These are phyloP conservation scores for Cheilosia pagana DNA, from an alignment of 2,888 invertebrate species.

Conservation along the genomic window DNA sequence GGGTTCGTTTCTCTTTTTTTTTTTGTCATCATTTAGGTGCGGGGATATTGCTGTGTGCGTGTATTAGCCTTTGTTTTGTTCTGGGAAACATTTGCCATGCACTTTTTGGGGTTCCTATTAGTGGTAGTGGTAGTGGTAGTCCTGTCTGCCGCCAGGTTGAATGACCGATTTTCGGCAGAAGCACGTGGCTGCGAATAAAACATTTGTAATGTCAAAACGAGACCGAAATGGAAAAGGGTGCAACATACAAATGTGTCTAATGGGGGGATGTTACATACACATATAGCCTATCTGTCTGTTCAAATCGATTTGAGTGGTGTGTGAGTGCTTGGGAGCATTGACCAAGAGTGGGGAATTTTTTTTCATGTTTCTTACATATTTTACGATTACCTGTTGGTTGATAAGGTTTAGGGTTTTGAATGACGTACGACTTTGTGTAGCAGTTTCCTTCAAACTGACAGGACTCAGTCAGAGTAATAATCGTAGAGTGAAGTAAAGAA, in stretches of 20 bases:
- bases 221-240: slow-evolving; percentile 16
- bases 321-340: slow-evolving; percentile 16
- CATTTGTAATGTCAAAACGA: slow-evolving; percentile 47
- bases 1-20: neutral
- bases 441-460: too few relatives aligned
- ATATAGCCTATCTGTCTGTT: neutral
- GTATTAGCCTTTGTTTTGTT: slow-evolving; percentile 54
- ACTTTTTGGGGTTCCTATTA: slow-evolving; percentile 69
- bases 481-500: too few relatives aligned
- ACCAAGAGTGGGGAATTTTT: neutral
- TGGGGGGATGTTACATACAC: neutral
- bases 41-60: slow-evolving; percentile 16
- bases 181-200: slow-evolving; percentile 63
- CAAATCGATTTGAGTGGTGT: neutral
- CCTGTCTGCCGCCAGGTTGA: slow-evolving; percentile 61
- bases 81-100: slow-evolving; percentile 48
- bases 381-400: neutral
- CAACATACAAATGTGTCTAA: neutral
- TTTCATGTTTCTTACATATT: neutral
- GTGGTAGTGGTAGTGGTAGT: slow-evolving; percentile 20
- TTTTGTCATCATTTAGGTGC: slow-evolving; percentile 3
- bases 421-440: too few relatives aligned
- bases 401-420: neutral
- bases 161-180: slow-evolving; percentile 70
- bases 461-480: too few relatives aligned